A percentile compares a stretch with the other conserved stretches of the same genome.
Conservation (phyloP, 2,113 vertebrate genomes). For the Oceanites oceanicus region DNA sequence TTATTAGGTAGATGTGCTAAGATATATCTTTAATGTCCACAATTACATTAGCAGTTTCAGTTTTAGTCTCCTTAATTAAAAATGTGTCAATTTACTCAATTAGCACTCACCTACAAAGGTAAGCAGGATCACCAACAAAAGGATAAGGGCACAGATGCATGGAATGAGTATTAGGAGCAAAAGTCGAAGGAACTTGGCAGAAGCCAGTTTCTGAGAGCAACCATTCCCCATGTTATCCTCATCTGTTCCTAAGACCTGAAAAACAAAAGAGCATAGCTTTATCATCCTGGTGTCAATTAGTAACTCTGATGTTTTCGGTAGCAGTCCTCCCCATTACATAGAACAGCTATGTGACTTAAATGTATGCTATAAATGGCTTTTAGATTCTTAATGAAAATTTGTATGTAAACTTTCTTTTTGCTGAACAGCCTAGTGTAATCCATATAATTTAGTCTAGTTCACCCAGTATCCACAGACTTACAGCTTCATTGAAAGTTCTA, state of each 20-base stretch:
- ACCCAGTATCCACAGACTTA: not conserved
- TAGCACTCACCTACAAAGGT: slow-evolving; percentile 80
- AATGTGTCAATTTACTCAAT: not conserved
- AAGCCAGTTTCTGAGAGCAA: slow-evolving; percentile 79
- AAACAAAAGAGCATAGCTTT: not conserved
- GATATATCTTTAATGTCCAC: not conserved
- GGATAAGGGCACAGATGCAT: slow-evolving; percentile 79
- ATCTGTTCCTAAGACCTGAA: slow-evolving; percentile 76
- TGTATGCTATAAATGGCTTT: not conserved
- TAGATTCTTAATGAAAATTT: not conserved
- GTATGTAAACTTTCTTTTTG: not conserved
- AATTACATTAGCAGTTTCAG: not conserved
- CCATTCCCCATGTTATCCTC: slow-evolving; percentile 74
- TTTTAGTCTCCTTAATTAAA: not conserved
- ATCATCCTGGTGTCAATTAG: not conserved
- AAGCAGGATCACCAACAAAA: slow-evolving; percentile 79
- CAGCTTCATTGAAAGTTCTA: not conserved
- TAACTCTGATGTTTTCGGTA: not conserved
- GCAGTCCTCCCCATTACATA: not conserved
- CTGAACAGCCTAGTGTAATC: not conserved
- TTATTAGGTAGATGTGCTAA: not conserved
- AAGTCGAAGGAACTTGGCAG: slow-evolving; percentile 75
- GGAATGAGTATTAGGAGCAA: slow-evolving; percentile 81
- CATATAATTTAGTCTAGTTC: not conserved
- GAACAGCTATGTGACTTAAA: not conserved